phyloP scores from a whole-genome alignment of 2,113 vertebrate genomes.

The Halichoerus grypus region DNA sequence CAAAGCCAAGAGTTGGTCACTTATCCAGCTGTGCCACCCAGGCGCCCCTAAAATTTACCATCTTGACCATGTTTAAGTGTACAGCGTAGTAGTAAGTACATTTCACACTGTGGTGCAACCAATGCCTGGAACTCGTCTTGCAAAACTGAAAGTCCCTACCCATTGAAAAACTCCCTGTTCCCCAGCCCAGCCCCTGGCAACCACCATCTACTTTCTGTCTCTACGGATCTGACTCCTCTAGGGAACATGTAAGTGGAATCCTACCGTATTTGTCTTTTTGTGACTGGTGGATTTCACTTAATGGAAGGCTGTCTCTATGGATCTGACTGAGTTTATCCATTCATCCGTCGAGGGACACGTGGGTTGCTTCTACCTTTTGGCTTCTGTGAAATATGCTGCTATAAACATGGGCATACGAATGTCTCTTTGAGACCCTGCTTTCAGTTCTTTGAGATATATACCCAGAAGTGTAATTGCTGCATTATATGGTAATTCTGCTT shows the following conservation, averaged over 20 bases:
- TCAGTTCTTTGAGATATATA: not conserved
- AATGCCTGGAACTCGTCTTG: not conserved
- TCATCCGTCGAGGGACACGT: not conserved
- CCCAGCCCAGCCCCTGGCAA: not conserved
- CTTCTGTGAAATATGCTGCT: not conserved
- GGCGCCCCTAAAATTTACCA: not conserved
- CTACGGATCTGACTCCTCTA: not conserved
- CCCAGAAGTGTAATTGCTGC: not conserved
- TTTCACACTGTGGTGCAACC: not conserved
- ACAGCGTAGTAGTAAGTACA: not conserved
- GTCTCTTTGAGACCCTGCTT: not conserved
- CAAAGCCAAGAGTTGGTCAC: not conserved
- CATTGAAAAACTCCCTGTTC: not conserved
- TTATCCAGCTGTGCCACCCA: not conserved
- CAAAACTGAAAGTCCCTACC: not conserved
- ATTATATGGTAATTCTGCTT: not conserved
- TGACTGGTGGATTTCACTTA: not conserved
- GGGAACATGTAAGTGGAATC: not conserved
- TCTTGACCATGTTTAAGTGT: not conserved
- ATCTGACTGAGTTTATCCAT: not conserved
- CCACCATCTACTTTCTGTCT: not conserved
- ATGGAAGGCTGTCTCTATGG: not conserved
- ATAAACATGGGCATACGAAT: fast-evolving
- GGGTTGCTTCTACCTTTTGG: not conserved
- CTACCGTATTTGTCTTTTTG: no score